A percentile compares a stretch with the other conserved stretches of the same genome.
phyloP scores from a whole-genome alignment of 2,797 vertebrate species.

The Chloroceryle inda region DNA sequence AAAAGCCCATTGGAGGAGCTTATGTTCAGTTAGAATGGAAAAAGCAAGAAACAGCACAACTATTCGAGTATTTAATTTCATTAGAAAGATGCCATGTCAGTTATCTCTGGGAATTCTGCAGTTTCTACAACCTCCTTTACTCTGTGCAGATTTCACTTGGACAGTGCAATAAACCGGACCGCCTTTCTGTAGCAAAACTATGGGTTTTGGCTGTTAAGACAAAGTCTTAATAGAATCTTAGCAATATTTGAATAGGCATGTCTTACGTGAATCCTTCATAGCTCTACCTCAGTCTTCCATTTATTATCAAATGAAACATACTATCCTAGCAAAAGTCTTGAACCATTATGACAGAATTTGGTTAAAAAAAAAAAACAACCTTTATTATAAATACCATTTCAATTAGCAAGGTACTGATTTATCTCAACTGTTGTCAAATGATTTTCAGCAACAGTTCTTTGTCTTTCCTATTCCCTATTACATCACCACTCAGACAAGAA shows the following conservation, averaged over 20 bases:
- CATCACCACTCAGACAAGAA: background rate
- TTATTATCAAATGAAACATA: background rate
- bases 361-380: background rate
- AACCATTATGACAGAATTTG: background rate
- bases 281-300: background rate
- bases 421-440: background rate
- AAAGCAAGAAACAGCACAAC: constrained; percentile 32
- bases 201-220: background rate
- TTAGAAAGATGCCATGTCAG: constrained; percentile 3
- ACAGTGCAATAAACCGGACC: background rate
- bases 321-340: background rate
- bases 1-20: constrained; percentile 20
- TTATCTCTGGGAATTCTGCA: background rate
- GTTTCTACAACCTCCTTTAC: constrained; percentile 12
- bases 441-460: background rate
- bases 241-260: background rate
- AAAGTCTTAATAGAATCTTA: background rate
- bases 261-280: background rate
- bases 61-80: constrained; percentile 56
- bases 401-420: background rate
- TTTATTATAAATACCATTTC: background rate
- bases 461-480: background rate
- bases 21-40: constrained; percentile 20
- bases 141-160: background rate
- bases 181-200: background rate